Conservation (phyloP, 2,888 invertebrate genomes). For the Caenorhabditis japonica region DNA sequence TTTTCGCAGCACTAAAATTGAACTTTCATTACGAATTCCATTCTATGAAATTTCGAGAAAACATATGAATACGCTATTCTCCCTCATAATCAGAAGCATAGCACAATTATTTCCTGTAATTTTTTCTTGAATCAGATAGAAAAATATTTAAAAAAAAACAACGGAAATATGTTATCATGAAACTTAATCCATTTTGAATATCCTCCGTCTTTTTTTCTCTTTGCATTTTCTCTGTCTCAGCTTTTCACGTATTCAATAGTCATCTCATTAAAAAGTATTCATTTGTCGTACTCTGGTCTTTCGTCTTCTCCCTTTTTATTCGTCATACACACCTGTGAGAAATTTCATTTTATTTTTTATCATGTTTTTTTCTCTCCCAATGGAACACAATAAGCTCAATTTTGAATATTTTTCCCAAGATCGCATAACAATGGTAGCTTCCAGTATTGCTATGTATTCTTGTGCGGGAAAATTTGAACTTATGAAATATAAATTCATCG, state of each 20-base stretch:
- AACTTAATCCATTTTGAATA: conserved; percentile 1
- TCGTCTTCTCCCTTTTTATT: conserved; percentile 5
- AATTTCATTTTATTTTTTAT: background rate
- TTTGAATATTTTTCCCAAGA: background rate
- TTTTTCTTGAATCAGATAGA: background rate
- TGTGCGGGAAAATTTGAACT: conserved; percentile 14
- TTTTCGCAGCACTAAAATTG: too few relatives aligned
- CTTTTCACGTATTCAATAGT: background rate
- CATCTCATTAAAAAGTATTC: conserved; percentile 41
- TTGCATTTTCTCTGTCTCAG: too few relatives aligned
- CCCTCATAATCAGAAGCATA: too few relatives aligned
- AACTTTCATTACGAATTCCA: too few relatives aligned
- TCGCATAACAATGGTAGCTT: background rate
- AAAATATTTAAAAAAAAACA: too few relatives aligned
- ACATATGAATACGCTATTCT: too few relatives aligned
- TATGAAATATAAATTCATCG: conserved; percentile 17
- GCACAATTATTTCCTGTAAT: too few relatives aligned
- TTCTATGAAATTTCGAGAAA: too few relatives aligned
- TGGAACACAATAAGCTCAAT: conserved; percentile 7
- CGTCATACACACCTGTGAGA: conserved; percentile 26
- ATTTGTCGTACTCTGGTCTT: conserved; percentile 8
- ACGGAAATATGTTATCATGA: too few relatives aligned
- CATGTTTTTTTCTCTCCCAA: background rate
- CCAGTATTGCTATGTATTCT: conserved; percentile 1
- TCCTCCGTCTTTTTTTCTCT: background rate